Base-by-base conservation (phyloP, 2,113 vertebrate genomes). In the Hiodon alosoides region DNA sequence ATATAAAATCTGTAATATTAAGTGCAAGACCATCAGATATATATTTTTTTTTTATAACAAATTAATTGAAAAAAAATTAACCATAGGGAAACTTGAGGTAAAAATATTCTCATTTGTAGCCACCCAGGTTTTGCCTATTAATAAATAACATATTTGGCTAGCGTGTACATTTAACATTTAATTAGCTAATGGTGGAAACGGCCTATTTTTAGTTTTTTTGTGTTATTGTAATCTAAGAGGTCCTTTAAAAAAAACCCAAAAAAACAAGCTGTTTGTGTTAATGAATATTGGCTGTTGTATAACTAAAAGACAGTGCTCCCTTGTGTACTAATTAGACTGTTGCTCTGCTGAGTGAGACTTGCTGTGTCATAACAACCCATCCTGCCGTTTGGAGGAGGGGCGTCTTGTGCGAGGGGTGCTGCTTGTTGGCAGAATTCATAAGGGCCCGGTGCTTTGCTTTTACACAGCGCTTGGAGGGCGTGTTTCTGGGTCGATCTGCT, bases 261-360 rank as follows among this genome's bases (percentile, higher is more conserved):
- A 7, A 67, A 67, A 13, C n/a, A 17, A 11, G 62, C 51, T 77
- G 76, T 77, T 73, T 52, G 60, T 67, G 54, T 66, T 77, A 76
- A 80, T 77, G 55, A 59, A 59, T 72, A 60, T 52, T 74, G 67
- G 55, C 79, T 67, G 54, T 69, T 59, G 69, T 71, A 57, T 62
- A 80, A 76, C 77, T 64, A 75, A 74, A 66, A 71, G 73, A n/a
- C 69, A 17, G 79, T 71, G 66, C 82, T 89, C 88, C 87, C 87
- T 85, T 81, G 88, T 90, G 88, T 83, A 86, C 87, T 88, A 87
- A 89, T 90, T 89, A 90, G 87, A 48, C 17, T 85, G 80, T 81
- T 74, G 71, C 69, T 75, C 78, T 77, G 71, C 71, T 69, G 65
- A 58, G 17, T 65, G 10, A 51, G 46, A 11, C 10, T 16, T 62